A percentile compares a stretch with the other conserved stretches of the same genome.
phyloP scores from a whole-genome alignment of 2,113 vertebrate genomes.

The Chaetorhynchus papuensis region DNA sequence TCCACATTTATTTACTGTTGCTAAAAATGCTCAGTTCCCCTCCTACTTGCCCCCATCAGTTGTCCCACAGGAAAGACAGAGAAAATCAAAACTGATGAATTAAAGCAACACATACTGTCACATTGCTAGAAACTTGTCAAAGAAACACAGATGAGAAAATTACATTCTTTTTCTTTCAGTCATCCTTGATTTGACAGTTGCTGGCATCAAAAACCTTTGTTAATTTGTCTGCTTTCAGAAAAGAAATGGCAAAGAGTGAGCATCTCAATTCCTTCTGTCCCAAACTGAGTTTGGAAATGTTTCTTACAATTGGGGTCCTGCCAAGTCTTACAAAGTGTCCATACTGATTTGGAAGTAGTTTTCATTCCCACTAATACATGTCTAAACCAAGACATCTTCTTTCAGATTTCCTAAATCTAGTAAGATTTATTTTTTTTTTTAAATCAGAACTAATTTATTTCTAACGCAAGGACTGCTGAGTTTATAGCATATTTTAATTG shows the following conservation, averaged over 20 bases:
- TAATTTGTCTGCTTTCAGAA: conserved; percentile 19
- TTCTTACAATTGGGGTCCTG: neutral
- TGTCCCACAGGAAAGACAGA: neutral
- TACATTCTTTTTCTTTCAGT: conserved; percentile 39
- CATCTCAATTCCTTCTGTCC: conserved; percentile 17
- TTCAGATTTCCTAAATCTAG: neutral
- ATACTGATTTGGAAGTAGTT: neutral
- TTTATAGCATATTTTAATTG: neutral
- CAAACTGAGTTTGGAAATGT: neutral
- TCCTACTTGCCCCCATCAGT: neutral
- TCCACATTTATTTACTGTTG: neutral
- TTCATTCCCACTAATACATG: neutral
- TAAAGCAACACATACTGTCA: conserved; percentile 13
- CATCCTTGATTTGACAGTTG: conserved; percentile 30
- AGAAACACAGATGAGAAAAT: conserved; percentile 29
- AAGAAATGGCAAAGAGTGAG: neutral
- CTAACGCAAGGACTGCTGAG: neutral
- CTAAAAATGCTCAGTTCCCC: conserved; percentile 8
- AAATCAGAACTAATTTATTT: neutral
- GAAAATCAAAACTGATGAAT: conserved; percentile 40
- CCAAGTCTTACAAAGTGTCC: neutral
- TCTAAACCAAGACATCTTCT: neutral
- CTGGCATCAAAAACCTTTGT: conserved; percentile 25
- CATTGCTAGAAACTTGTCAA: conserved; percentile 8
- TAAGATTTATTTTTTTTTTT: neutral